Evolutionary conservation across 2,113 vertebrate genomes (phyloP).

Genomic region (Mastomys coucha): DNA sequence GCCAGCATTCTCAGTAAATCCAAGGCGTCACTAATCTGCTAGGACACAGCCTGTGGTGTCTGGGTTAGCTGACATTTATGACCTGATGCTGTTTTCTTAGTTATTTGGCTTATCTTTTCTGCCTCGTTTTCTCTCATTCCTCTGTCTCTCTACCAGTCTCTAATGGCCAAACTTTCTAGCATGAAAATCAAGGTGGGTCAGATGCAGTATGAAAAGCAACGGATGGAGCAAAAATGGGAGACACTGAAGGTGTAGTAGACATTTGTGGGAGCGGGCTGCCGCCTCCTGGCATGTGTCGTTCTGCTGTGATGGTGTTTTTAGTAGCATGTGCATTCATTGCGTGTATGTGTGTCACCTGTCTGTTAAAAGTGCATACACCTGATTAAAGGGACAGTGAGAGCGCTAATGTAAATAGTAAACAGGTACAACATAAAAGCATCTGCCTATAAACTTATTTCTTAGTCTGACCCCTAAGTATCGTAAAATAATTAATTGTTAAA

Average conservation of each 20-base stretch:
- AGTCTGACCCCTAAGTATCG: neutral
- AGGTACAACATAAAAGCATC: slow-evolving; percentile 3
- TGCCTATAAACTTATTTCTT: neutral
- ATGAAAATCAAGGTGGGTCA: slow-evolving; percentile 99
- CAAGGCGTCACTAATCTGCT: slow-evolving; percentile 4
- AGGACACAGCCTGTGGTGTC: slow-evolving; percentile 60
- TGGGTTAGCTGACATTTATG: slow-evolving; percentile 75
- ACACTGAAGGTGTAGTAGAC: slow-evolving; percentile 93
- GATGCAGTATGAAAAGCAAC: slow-evolving; percentile 99
- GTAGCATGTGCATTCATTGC: slow-evolving; percentile 66
- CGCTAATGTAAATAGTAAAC: slow-evolving; percentile 14
- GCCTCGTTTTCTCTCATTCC: slow-evolving; percentile 85
- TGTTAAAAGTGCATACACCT: neutral
- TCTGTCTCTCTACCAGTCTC: slow-evolving; percentile 93
- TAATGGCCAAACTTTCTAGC: slow-evolving; percentile 99
- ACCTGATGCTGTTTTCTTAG: slow-evolving; percentile 59
- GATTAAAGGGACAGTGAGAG: neutral
- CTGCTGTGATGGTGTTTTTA: slow-evolving; percentile 76
- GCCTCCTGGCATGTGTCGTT: slow-evolving; percentile 71
- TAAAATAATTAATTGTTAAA: neutral
- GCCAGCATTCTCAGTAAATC: slow-evolving; percentile 23
- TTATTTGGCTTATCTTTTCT: slow-evolving; percentile 85
- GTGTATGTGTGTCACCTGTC: slow-evolving; percentile 48
- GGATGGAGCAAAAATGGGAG: slow-evolving; percentile 95
- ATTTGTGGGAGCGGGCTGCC: slow-evolving; percentile 72